Evolutionary conservation across 2,797 vertebrate genomes (phyloP), one percentile per base, ranked within the genome.

Genomic region (Loris lydekkerianus): DNA sequence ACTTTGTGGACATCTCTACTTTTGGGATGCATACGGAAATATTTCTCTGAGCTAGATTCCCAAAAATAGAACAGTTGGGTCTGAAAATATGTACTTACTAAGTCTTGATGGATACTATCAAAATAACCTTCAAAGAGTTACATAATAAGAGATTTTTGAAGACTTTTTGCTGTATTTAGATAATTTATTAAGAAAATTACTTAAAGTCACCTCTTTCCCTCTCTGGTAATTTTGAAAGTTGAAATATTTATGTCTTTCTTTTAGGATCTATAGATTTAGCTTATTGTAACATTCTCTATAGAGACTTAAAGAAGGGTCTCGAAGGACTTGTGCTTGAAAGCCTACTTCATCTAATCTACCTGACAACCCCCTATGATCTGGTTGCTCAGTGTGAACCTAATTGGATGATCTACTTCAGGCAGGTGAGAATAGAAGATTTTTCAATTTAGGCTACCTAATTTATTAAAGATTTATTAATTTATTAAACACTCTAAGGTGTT

Each of bases 291-390:
- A 63, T 98, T 40, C 98, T 99, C 6, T 99, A 99, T 97, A 98
- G 56, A 97, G 99, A 99, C 37, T 96, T 99, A 85, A 99, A 98
- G 81, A 99, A 98, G 94, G 99, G 99, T 53, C 98, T 99, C 89
- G 99, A 99, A 97, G 99, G 99, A 49, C 98, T 99, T 82, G 96
- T 99, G 92, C 99, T 99, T 4, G 99, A 99, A 97, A 99, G 98
- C 92, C 98, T 97, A 96, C 98, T 99, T 91, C 99, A 99, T 97
- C 99, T 99, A 80, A 96, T 99, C 0, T 99, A 99, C 98, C 98
- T 99, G 97, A 98, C 99, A 85, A 99, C 99, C 3, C 99, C 99
- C 0, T 99, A 99, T 84, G 99, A 99, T 67, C 91, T 99, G 98
- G 95, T 98, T 76, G 97, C 97, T 11, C 99, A 99, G 87, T 99